These are phyloP conservation scores for Turdus rufiventris DNA, from an alignment of 2,113 vertebrate species.

Conservation along the genomic window DNA sequence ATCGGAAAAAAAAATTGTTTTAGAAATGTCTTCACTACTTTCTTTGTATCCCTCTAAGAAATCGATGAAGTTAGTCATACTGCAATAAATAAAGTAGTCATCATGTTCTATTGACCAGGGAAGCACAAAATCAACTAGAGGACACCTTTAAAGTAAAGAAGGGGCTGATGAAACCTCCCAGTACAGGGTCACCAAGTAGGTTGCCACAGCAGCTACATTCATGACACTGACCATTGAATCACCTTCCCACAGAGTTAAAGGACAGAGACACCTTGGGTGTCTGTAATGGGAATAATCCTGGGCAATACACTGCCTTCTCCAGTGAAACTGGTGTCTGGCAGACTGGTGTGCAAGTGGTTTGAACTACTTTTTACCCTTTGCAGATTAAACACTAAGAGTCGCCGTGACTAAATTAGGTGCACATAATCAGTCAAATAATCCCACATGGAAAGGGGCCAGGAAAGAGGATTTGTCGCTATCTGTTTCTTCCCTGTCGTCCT, in stretches of 20 bases:
- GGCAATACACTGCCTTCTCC: background rate
- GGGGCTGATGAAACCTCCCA: background rate
- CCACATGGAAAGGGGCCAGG: constrained; percentile 32
- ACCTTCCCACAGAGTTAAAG: background rate
- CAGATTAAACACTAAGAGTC: constrained; percentile 6
- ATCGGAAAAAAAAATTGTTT: background rate
- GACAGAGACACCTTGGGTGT: background rate
- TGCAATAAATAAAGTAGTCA: background rate
- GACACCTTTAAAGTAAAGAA: background rate
- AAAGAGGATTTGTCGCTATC: constrained; percentile 41
- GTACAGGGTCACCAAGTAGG: background rate
- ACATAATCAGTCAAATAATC: constrained; percentile 29
- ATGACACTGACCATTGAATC: fast-evolving
- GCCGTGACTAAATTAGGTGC: background rate
- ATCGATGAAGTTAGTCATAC: background rate
- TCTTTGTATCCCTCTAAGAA: background rate
- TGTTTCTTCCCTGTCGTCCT: background rate
- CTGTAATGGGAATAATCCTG: background rate
- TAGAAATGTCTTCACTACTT: background rate
- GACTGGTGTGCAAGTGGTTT: background rate
- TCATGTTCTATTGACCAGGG: background rate
- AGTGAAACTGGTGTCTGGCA: background rate
- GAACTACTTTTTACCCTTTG: background rate
- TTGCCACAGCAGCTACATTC: background rate
- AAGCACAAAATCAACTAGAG: background rate